These are phyloP conservation scores for Noctilio leporinus DNA, from an alignment of 2,113 vertebrate genomes.

Conservation along the genomic window DNA sequence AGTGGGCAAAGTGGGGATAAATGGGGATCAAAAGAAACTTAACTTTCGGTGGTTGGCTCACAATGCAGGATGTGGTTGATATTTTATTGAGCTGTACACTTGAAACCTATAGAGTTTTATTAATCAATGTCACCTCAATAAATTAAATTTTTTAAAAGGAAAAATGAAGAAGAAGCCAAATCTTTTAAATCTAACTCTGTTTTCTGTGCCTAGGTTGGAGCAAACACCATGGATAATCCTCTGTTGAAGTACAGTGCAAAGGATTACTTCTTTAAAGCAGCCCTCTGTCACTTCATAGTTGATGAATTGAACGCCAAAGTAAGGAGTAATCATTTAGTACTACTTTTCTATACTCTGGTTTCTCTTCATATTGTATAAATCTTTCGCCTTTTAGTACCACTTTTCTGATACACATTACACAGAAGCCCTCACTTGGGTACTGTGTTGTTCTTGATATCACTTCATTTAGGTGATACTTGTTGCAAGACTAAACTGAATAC, in stretches of 20 bases:
- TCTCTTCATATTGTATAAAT: too few species aligned
- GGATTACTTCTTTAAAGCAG: slow-evolving; percentile 99
- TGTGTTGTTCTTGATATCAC: neutral
- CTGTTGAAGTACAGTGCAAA: slow-evolving; percentile 97
- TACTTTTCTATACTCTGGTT: too few species aligned
- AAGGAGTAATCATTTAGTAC: neutral
- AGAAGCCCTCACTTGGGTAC: neutral
- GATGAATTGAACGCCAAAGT: slow-evolving; percentile 98
- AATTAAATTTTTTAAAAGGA: neutral
- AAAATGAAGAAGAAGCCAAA: neutral
- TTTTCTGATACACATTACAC: neutral
- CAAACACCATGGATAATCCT: slow-evolving; percentile 97
- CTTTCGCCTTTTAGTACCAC: too few species aligned
- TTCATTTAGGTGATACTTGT: neutral
- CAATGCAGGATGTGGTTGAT: neutral
- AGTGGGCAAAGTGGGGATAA: neutral
- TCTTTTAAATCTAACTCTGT: neutral
- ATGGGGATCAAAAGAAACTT: neutral
- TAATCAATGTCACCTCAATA: neutral
- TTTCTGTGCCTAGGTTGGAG: slow-evolving; percentile 84
- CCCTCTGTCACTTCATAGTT: slow-evolving; percentile 97
- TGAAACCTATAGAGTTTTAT: neutral
- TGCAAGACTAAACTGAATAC: neutral
- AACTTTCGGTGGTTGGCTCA: neutral
- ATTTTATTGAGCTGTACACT: neutral